phyloP scores from a whole-genome alignment of 2,888 invertebrate species.

The Lasioglossum marginatum region DNA sequence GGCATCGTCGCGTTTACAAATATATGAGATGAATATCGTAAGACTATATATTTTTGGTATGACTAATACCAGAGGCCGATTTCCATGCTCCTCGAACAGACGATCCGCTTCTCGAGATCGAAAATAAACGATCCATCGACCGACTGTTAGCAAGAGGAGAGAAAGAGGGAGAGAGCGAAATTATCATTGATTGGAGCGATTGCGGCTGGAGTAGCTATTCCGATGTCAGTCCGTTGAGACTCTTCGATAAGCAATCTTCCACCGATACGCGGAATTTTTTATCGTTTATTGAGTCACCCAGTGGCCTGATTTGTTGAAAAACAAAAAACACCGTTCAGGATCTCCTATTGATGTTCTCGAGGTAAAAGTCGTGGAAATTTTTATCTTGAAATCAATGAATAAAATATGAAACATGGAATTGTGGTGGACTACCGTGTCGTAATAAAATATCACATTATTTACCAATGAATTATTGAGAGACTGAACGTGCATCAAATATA shows the following conservation, averaged over 20 bases:
- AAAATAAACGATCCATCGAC: background rate
- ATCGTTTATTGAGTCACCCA: background rate
- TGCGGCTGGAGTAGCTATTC: background rate
- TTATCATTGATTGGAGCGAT: background rate
- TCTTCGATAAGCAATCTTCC: background rate
- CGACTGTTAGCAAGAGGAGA: background rate
- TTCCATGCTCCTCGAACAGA: background rate
- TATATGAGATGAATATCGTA: background rate
- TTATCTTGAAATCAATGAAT: background rate
- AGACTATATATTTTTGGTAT: background rate
- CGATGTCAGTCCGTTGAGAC: background rate
- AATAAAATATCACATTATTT: no score
- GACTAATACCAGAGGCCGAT: background rate
- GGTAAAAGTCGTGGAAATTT: background rate
- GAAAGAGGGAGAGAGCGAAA: background rate
- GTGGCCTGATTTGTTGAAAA: background rate
- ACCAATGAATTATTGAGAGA: no score
- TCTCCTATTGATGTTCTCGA: background rate
- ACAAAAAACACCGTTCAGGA: background rate
- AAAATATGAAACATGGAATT: background rate
- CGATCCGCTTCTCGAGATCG: background rate
- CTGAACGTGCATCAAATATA: no score
- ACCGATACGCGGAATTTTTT: background rate
- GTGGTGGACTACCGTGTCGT: background rate
- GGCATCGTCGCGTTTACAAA: background rate